Evolutionary conservation across 2,797 vertebrate species (phyloP).

Genomic region (Anguilla anguilla): DNA sequence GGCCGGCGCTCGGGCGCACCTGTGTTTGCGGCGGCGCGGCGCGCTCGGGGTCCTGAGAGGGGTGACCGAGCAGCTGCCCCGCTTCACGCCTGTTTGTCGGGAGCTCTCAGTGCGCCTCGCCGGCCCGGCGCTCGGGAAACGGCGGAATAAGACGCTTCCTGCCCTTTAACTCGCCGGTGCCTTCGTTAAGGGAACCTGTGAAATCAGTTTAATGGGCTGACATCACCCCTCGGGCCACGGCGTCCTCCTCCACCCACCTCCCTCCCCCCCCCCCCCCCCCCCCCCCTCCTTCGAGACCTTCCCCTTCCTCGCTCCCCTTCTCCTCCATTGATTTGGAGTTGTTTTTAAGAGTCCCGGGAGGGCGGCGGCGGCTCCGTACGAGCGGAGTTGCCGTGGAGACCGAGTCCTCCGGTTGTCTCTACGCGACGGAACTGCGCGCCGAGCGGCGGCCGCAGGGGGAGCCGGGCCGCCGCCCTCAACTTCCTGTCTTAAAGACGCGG

Average conservation of each 20-base stretch:
- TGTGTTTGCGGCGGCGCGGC: conserved; percentile 56
- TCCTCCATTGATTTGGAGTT: conserved; percentile 28
- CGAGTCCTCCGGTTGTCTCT: not conserved
- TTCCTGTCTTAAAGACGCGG: not conserved
- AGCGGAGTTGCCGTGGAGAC: conserved; percentile 32
- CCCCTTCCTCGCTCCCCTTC: conserved; percentile 31
- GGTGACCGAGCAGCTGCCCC: conserved; percentile 72
- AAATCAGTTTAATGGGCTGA: conserved; percentile 80
- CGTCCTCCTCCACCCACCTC: conserved; percentile 57
- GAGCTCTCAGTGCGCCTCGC: conserved; percentile 71
- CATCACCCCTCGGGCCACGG: conserved; percentile 74
- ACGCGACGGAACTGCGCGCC: not conserved
- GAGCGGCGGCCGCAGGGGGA: not conserved
- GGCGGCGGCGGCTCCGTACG: not conserved
- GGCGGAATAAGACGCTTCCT: conserved; percentile 78
- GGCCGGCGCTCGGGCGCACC: conserved; percentile 64
- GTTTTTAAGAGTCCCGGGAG: conserved; percentile 21
- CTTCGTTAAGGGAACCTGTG: conserved; percentile 80
- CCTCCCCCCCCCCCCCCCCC: conserved; percentile 64
- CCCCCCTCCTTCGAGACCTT: conserved; percentile 70
- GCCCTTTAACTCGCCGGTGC: conserved; percentile 77
- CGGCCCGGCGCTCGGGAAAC: conserved; percentile 55
- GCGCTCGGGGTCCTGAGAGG: conserved; percentile 66
- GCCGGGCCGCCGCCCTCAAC: not conserved
- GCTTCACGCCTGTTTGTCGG: conserved; percentile 75